Conservation (phyloP, 2,888 invertebrate species). For the Oegoconia quadripuncta region DNA sequence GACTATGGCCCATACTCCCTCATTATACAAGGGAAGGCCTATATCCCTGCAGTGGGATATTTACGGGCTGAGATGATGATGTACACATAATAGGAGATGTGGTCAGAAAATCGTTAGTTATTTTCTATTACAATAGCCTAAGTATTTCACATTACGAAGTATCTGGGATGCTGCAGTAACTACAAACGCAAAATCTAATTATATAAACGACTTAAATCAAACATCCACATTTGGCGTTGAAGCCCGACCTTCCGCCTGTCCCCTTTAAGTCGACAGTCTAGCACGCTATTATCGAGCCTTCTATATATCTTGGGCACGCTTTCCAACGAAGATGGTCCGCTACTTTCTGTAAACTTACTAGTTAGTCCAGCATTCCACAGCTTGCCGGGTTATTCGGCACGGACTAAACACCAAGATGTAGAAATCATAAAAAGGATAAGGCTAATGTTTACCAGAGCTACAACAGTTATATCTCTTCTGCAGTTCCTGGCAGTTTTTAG, state of each 20-base stretch:
- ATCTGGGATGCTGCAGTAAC: background rate
- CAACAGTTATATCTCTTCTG: too few species aligned
- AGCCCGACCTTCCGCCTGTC: constrained; percentile 13
- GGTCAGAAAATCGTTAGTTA: too few species aligned
- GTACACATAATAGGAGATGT: too few species aligned
- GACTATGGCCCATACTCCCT: too few species aligned
- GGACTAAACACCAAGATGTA: constrained; percentile 25
- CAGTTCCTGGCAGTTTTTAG: too few species aligned
- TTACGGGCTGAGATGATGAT: too few species aligned
- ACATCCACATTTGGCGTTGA: constrained; percentile 11
- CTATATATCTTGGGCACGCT: constrained; percentile 41
- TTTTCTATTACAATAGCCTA: too few species aligned
- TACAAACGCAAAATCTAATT: background rate
- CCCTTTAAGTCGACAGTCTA: constrained; percentile 10
- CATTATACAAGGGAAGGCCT: too few species aligned
- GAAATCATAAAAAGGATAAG: constrained; percentile 5
- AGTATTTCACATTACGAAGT: background rate
- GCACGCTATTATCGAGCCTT: constrained; percentile 10
- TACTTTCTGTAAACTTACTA: constrained; percentile 42
- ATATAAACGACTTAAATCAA: background rate
- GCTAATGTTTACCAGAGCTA: too few species aligned
- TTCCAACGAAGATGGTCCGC: constrained; percentile 57
- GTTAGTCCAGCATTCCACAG: constrained; percentile 49
- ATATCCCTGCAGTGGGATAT: too few species aligned
- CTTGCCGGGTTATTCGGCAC: constrained; percentile 37